Evolutionary conservation across 2,888 invertebrate species (phyloP), one percentile per base, ranked within the genome.

Genomic region (Dicranocentrus wangi): DNA sequence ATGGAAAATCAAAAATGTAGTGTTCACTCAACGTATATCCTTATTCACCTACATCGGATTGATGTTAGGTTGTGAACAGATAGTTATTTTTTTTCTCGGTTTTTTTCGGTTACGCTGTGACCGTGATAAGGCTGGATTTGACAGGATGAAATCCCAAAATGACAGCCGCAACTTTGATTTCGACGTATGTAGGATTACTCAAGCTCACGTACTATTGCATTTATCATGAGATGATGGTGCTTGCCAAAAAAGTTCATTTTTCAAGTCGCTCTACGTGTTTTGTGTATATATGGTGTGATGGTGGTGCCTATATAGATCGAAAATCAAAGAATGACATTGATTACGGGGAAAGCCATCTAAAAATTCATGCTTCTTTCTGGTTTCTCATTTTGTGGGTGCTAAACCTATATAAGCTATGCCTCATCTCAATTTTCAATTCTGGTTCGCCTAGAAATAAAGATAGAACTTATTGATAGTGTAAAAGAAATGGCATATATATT

Each of bases 1-100:
- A 2, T 17, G 39, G 23, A 66, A 66, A 66, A 66, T 27, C 47
- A 69, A 69, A 69, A 55, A 69, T 69, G 69, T 69, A 32, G 1
- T 19, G 66, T 17, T 7, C 25, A 60, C 8, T 15, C 60, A 23
- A n/a, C 51, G n/a, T n/a, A n/a, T n/a, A n/a, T n/a, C n/a, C n/a
- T n/a, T n/a, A n/a, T n/a, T n/a, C n/a, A n/a, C n/a, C n/a, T n/a
- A n/a, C n/a, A n/a, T n/a, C n/a, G n/a, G n/a, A n/a, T n/a, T n/a
- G n/a, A n/a, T n/a, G n/a, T n/a, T n/a, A n/a, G n/a, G n/a, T n/a
- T n/a, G n/a, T n/a, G n/a, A n/a, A n/a, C n/a, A n/a, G n/a, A n/a
- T n/a, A 17, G 47, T n/a, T 25, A 15, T n/a, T 28, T 55, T 32
- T 28, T 28, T 27, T 51, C 5, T 25, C 55, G n/a, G 32, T 8